Conservation (phyloP, 64 coral and sea anemone genomes). For the Astreopora myriophthalma region DNA sequence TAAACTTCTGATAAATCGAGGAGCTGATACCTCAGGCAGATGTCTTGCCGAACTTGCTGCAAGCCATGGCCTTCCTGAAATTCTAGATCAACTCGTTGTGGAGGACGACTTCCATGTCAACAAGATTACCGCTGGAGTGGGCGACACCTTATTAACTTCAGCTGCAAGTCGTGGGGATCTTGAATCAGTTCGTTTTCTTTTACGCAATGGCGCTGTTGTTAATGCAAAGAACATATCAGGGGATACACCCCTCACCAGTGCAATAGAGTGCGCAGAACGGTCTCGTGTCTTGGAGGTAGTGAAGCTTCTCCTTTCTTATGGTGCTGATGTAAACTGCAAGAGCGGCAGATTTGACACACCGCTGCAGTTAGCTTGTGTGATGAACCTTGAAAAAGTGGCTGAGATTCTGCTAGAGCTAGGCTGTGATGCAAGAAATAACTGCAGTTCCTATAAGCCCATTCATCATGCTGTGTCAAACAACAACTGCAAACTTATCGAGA, state of each 20-base stretch:
- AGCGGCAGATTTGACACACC: not conserved
- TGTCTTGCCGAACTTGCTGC: slow-evolving; percentile 4
- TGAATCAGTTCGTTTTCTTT: not conserved
- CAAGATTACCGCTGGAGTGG: not conserved
- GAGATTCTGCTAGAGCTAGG: not conserved
- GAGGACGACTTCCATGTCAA: not conserved
- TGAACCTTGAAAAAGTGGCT: not conserved
- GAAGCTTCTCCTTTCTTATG: not conserved
- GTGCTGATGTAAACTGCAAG: not conserved
- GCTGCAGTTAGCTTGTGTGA: not conserved
- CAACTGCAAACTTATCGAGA: not conserved
- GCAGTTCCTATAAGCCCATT: not conserved
- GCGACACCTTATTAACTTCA: not conserved
- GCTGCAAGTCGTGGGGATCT: not conserved
- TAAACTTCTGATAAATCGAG: not conserved
- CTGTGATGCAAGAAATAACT: not conserved
- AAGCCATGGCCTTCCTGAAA: not conserved
- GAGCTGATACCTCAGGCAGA: not conserved
- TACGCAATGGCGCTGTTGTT: not conserved
- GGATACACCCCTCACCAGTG: not conserved
- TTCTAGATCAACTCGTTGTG: not conserved
- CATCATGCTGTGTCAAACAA: not conserved
- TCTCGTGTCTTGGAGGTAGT: not conserved
- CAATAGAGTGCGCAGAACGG: not conserved
- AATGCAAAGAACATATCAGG: not conserved